These are phyloP conservation scores for Zophobas morio DNA, from an alignment of 1,140 invertebrate genomes.

Conservation along the genomic window DNA sequence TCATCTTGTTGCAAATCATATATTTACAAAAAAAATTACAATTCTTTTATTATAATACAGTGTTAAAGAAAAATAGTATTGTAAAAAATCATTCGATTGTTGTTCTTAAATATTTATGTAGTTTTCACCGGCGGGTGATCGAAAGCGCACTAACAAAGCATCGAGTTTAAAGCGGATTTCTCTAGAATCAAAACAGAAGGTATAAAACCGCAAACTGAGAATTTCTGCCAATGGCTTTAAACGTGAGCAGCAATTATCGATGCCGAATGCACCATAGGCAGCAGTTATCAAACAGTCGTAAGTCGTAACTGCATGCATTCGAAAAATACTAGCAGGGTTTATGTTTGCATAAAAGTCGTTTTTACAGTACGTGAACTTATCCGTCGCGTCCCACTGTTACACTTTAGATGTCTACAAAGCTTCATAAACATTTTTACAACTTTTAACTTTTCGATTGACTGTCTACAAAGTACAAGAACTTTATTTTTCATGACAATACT, in stretches of 20 bases:
- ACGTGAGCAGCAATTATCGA: conserved; percentile 26
- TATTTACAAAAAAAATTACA: no score
- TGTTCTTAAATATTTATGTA: neutral
- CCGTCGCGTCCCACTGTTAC: neutral
- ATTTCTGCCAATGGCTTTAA: conserved; percentile 30
- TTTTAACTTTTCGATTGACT: conserved; percentile 17
- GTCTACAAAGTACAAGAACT: conserved; percentile 23
- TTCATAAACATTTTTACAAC: conserved; percentile 40
- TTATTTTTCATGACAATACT: conserved; percentile 19
- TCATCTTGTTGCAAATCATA: no score
- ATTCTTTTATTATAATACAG: no score
- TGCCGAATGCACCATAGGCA: conserved; percentile 18
- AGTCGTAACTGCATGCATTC: conserved; percentile 7
- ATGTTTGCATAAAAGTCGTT: conserved; percentile 35
- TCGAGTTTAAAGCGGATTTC: conserved; percentile 4
- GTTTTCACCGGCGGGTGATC: neutral
- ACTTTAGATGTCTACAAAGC: conserved; percentile 13
- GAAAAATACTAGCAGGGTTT: conserved; percentile 5
- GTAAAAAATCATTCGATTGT: no score
- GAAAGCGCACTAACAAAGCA: conserved; percentile 9
- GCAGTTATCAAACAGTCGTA: conserved; percentile 13
- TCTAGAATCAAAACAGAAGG: conserved; percentile 23
- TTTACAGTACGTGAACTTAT: conserved; percentile 14
- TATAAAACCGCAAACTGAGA: conserved; percentile 13
- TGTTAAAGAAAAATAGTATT: no score